Conservation (phyloP, 2,113 vertebrate species). For the Puffinus mauretanicus region DNA sequence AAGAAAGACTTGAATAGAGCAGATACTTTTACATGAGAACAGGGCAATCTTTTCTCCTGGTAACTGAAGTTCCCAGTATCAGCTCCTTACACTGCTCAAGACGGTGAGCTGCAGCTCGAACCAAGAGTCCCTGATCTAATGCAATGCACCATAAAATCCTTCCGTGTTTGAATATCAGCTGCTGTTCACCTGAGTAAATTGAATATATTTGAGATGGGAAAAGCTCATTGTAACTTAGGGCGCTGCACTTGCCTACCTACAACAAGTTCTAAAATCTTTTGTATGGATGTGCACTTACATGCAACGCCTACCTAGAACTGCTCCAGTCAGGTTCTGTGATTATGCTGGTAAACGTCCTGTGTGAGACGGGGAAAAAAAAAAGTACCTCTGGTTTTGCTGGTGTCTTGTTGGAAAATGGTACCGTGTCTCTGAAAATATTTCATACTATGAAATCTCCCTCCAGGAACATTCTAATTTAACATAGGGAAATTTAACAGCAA, state of each 20-base stretch:
- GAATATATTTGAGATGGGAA: not conserved
- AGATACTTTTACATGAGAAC: not conserved
- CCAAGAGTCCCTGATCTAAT: not conserved
- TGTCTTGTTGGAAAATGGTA: not conserved
- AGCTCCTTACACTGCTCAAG: not conserved
- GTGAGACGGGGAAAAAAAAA: not conserved
- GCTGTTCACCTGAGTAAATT: not conserved
- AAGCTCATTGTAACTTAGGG: not conserved
- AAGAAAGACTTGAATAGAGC: not conserved
- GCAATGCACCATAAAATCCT: not conserved
- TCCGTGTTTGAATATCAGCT: not conserved
- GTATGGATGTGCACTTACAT: not conserved
- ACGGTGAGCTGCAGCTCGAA: accelerated
- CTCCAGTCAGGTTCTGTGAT: not conserved
- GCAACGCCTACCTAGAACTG: not conserved
- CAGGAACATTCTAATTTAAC: not conserved
- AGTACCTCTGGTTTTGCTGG: not conserved
- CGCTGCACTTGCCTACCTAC: not conserved
- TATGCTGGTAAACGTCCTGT: not conserved
- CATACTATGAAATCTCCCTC: not conserved
- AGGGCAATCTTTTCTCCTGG: not conserved
- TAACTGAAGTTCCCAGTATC: not conserved
- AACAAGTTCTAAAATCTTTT: not conserved
- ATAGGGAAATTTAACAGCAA: not conserved
- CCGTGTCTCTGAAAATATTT: not conserved